phyloP scores from a whole-genome alignment of 2,113 vertebrate genomes.

The zebrafish (Danio rerio) region GRCz12tu NC_133182.1:37929001-37929500 shows the following conservation, averaged over 20 bases:
- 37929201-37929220: constrained; percentile 49
- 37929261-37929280: constrained; percentile 74
- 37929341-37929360: constrained; percentile 72
- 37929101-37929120: neutral
- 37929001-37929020: constrained; percentile 37
- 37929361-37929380: constrained; percentile 57
- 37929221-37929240: constrained; percentile 57
- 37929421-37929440: constrained; percentile 71
- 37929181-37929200: constrained; percentile 53
- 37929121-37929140: neutral
- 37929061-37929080: neutral
- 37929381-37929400: constrained; percentile 60
- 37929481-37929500: constrained; percentile 28
- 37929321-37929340: constrained; percentile 76
- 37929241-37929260: constrained; percentile 64
- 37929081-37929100: constrained; percentile 29
- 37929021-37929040: constrained; percentile 18
- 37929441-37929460: constrained; percentile 59
- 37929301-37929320: constrained; percentile 66
- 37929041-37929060: constrained; percentile 29
- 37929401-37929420: constrained; percentile 62
- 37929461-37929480: constrained; percentile 36
- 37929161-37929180: constrained; percentile 47
- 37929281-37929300: constrained; percentile 76
- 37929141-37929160: constrained; percentile 50